Evolutionary conservation across 1,140 invertebrate genomes (phyloP), one percentile per base, ranked within the genome.

Genomic region (Melipona quadrifasciata): DNA sequence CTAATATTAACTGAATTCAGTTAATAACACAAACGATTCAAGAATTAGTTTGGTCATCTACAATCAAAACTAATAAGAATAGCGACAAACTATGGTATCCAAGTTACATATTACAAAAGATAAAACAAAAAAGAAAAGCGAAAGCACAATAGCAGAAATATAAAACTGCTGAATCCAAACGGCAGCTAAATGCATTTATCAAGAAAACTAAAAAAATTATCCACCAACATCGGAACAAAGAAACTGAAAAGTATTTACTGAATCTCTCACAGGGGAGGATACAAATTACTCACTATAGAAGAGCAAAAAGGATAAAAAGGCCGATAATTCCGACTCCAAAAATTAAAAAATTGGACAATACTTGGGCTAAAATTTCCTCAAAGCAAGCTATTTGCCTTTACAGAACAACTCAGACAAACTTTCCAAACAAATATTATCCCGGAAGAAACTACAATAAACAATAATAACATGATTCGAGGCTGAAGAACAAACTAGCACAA

Each of bases 381-480:
- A 85, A 90, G 53, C 87, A 92, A 83, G 89, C 88, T 14, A 57
- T 82, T 5, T n/a, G n/a, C 51, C 53, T 90, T 91, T 72, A 84
- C 84, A 17, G 19, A 85, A 78, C 72, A 89, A 39, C 70, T 90
- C 19, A 65, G 51, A 1, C 51, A 86, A 12, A 83, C 75, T 5
- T 91, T 86, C 27, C 27, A 79, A 73, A 2, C n/a, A 39, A 39
- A 39, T 39, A 2, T 39, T 39, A 39, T 39, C 34, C 34, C 34
- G 34, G 4, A 39, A 39, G 34, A 39, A 39, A 55, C 72, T 2
- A 17, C 8, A n/a, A 64, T 24, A 58, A 61, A 39, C 31, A 39
- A 3, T 39, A 39, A 39, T 39, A 2, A 39, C 34, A 39, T 39
- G n/a, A 58, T 12, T n/a, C 61, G n/a, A 27, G 14, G n/a, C 6